Evolutionary conservation across 2,888 invertebrate genomes (phyloP), one percentile per base, ranked within the genome.

Genomic region (Myopa tessellatipennis): DNA sequence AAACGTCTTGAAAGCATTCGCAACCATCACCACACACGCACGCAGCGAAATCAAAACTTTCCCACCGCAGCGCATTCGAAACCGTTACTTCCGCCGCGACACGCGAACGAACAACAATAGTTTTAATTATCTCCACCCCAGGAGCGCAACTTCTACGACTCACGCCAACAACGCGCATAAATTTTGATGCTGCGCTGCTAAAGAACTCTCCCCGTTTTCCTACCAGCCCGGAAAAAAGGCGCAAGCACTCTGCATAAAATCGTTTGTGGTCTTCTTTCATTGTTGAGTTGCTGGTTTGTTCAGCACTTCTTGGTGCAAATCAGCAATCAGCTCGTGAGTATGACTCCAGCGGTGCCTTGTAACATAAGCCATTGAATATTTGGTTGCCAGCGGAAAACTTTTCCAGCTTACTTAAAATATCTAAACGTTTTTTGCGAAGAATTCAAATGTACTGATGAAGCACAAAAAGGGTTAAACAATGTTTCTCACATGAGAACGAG

Each of bases 61-160:
- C 52, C 34, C 74, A 68, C 38, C 74, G 68, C 68, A 68, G 67
- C 67, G 58, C 68, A 74, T 55, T 67, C 40, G n/a, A 38, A 55
- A 55, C 38, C 61, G 55, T 55, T 68, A 38, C 55, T 18, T 68
- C 67, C 68, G 34, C 4, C 18, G 26, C 55, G 58, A 38, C 26
- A 14, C 69, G 40, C n/a, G 60, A 72, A 74, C 52, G 65, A 26
- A 52, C 34, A 16, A 74, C 74, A 74, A 74, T 74, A 55, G 74
- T 83, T 86, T 87, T 87, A 87, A 87, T 86, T 87, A 87, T 85
- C 82, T 84, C 83, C 84, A 83, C 85, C 84, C 83, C 82, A 83
- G 79, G 81, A 84, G 85, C 85, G 85, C 84, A 85, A 85, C 86
- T 85, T 87, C 82, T 83, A 82, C 78, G 76, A 76, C 45, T 45